These are phyloP conservation scores for Numida meleagris DNA, from an alignment of 2,113 vertebrate genomes.

Conservation along the genomic window DNA sequence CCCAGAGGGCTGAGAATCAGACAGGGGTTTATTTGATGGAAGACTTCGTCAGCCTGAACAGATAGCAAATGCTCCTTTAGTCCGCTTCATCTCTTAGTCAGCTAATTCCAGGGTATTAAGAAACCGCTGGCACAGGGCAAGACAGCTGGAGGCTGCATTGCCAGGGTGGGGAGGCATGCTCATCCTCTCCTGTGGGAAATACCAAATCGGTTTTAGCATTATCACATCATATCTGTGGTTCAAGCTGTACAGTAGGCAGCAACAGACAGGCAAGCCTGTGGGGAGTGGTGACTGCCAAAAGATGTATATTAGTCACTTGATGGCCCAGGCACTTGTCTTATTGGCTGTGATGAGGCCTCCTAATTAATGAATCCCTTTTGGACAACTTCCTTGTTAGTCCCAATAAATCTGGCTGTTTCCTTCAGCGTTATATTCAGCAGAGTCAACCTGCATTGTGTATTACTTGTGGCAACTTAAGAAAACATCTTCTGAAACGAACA, in stretches of 20 bases:
- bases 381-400: conserved; percentile 52
- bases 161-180: conserved; percentile 28
- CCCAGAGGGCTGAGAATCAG: conserved; percentile 51
- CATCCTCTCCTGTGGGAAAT: conserved; percentile 6
- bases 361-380: conserved; percentile 56
- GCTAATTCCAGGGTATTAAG: conserved; percentile 41
- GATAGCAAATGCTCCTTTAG: conserved; percentile 22
- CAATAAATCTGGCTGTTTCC: conserved; percentile 12
- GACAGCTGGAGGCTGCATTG: conserved; percentile 55
- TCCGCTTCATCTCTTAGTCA: conserved; percentile 57
- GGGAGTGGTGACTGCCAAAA: conserved; percentile 47
- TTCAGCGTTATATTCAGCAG: neutral
- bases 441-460: neutral
- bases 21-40: conserved; percentile 39
- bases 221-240: conserved; percentile 10
- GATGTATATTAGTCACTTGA: conserved; percentile 25
- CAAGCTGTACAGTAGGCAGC: conserved; percentile 31
- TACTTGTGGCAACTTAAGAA: neutral
- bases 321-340: conserved; percentile 18
- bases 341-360: conserved; percentile 36
- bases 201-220: conserved; percentile 45
- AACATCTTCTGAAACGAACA: neutral
- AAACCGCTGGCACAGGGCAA: conserved; percentile 28
- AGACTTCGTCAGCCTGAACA: neutral
- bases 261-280: conserved; percentile 36